These are phyloP conservation scores for Acleris cristana DNA, from an alignment of 2,888 invertebrate species.

Conservation along the genomic window DNA sequence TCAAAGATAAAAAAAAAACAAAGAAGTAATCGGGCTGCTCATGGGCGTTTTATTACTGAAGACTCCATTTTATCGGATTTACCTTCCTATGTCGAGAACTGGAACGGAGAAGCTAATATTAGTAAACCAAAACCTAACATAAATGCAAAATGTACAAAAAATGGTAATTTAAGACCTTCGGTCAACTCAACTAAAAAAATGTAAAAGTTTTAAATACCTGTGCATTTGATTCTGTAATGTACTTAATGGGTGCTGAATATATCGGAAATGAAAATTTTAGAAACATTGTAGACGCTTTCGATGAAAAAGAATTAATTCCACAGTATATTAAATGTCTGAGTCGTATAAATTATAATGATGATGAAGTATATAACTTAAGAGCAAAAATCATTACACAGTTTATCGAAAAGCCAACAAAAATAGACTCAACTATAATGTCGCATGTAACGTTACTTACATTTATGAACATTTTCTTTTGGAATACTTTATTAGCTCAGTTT, in stretches of 20 bases:
- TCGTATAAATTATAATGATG: constrained; percentile 10
- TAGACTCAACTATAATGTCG: constrained; percentile 5
- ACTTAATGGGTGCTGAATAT: constrained; percentile 16
- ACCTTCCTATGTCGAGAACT: constrained; percentile 18
- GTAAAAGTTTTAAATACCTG: constrained; percentile 17
- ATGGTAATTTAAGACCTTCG: constrained; percentile 14
- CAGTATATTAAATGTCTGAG: constrained; percentile 13
- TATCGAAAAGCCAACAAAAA: constrained; percentile 7
- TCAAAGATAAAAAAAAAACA: constrained; percentile 6
- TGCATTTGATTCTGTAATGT: constrained; percentile 24
- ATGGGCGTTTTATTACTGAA: constrained; percentile 8
- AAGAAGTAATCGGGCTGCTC: constrained; percentile 8
- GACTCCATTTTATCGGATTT: constrained; percentile 19
- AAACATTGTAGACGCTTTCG: constrained; percentile 12
- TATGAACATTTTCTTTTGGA: constrained; percentile 5
- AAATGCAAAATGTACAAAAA: constrained; percentile 15
- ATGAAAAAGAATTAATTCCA: constrained; percentile 6
- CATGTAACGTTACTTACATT: constrained; percentile 7
- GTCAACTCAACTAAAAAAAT: constrained; percentile 2
- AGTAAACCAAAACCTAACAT: constrained; percentile 9
- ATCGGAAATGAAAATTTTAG: constrained; percentile 9
- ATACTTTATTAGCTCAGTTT: constrained; percentile 9
- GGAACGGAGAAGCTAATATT: constrained; percentile 5
- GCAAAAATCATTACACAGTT: constrained; percentile 14
- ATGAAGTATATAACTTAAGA: constrained; percentile 14